Conservation (phyloP, 2,797 vertebrate species). For the Parauchenoglanis punctatus region DNA sequence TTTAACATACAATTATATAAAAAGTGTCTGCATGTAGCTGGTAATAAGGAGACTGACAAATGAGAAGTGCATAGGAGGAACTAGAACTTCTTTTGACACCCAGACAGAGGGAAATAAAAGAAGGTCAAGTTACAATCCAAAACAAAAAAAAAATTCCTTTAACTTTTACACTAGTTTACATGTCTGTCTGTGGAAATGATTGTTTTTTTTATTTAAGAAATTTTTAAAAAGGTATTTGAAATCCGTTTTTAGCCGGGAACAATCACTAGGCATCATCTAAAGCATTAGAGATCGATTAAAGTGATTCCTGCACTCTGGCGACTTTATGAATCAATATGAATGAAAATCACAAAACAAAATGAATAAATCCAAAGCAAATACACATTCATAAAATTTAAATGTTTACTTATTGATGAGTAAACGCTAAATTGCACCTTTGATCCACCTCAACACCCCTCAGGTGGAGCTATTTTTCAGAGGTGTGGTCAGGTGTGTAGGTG, state of each 20-base stretch:
- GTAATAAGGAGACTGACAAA: slow-evolving; percentile 63
- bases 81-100: slow-evolving; percentile 71
- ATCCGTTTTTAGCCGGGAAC: not conserved
- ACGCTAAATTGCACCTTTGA: not conserved
- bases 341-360: not conserved
- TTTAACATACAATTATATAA: not conserved
- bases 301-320: not conserved
- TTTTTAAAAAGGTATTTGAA: not conserved
- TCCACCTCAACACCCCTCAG: too few species aligned
- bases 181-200: not conserved
- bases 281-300: not conserved
- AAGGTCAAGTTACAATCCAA: slow-evolving; percentile 42
- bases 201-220: not conserved
- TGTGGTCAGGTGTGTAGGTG: not conserved
- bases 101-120: slow-evolving; percentile 75
- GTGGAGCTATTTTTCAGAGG: not conserved
- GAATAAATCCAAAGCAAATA: not conserved
- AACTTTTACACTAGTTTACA: slow-evolving; percentile 11
- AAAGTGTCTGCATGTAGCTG: slow-evolving; percentile 22
- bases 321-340: not conserved
- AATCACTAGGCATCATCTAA: not conserved
- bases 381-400: not conserved
- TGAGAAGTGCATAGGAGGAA: slow-evolving; percentile 79
- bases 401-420: not conserved
- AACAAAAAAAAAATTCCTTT: slow-evolving; percentile 17